Percentiles rank a stretch among this genome's conserved stretches.
These are phyloP conservation scores for Trachelus troglodyta DNA, from an alignment of 2,888 invertebrate species.

Conservation along the genomic window DNA sequence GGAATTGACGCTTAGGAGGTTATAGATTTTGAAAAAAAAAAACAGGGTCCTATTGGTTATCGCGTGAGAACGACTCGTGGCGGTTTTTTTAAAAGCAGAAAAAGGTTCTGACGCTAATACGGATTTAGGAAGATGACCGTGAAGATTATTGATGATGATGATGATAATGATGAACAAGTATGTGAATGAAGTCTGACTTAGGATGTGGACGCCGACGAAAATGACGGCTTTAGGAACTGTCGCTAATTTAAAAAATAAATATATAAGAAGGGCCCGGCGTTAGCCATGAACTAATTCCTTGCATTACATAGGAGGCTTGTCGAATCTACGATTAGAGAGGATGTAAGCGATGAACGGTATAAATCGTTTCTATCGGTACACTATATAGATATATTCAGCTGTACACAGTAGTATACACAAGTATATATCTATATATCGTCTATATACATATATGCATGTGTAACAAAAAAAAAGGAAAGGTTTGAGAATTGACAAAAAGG, in stretches of 20 bases:
- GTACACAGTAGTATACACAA: constrained; percentile 1
- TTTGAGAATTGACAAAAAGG: constrained; percentile 8
- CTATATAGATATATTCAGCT: not conserved
- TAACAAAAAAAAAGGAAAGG: not conserved
- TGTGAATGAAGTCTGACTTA: not conserved
- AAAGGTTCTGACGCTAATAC: not conserved
- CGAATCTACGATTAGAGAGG: constrained; percentile 11
- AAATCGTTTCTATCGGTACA: not conserved
- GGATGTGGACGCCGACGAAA: not conserved
- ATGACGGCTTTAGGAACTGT: not conserved
- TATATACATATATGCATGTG: constrained; percentile 9
- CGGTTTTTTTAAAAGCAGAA: not conserved
- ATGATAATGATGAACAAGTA: not conserved
- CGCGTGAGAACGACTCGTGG: not conserved
- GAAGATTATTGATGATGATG: too few relatives aligned
- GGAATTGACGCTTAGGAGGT: not conserved
- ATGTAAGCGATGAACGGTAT: not conserved
- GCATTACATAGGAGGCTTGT: constrained; percentile 6
- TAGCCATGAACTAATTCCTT: constrained; percentile 11
- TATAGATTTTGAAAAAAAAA: not conserved
- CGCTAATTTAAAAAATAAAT: not conserved
- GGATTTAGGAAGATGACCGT: not conserved
- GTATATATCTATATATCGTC: constrained; percentile 12
- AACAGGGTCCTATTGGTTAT: not conserved
- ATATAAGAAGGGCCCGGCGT: constrained; percentile 19